phyloP scores from a whole-genome alignment of 2,113 vertebrate species.

The Proteles cristata region DNA sequence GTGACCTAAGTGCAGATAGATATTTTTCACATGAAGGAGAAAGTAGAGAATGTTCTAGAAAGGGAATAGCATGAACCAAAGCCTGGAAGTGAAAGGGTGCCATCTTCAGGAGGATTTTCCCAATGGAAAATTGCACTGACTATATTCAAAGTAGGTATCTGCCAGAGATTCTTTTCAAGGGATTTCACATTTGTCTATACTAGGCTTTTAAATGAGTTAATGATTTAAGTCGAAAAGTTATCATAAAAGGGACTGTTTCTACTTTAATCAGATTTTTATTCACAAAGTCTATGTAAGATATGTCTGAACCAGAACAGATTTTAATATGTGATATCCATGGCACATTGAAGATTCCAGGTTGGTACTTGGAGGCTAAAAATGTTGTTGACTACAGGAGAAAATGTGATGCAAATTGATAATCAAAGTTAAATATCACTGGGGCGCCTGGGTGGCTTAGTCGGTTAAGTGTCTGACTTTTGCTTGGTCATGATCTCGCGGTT shows the following conservation, averaged over 20 bases:
- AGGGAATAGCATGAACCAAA: neutral
- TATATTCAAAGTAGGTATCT: neutral
- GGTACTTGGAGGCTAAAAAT: neutral
- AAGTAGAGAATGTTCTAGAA: neutral
- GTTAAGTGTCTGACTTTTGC: no score
- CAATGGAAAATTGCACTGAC: neutral
- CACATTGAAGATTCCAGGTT: neutral
- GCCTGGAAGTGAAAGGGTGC: conserved; percentile 55
- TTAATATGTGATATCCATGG: neutral
- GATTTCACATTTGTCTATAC: neutral
- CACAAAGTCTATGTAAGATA: neutral
- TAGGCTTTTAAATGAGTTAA: neutral
- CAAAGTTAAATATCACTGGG: neutral
- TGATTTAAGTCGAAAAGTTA: neutral
- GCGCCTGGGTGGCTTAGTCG: no score
- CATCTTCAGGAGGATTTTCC: conserved; percentile 47
- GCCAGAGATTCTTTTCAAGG: neutral
- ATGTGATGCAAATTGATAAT: neutral
- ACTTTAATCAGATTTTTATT: conserved; percentile 32
- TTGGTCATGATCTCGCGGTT: no score
- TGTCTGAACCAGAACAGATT: neutral
- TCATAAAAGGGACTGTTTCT: neutral
- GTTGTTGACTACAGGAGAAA: neutral
- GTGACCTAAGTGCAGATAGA: neutral
- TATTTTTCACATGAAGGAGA: neutral